Base-by-base conservation (phyloP, 2,888 invertebrate genomes). In the Drosophila siamana region DNA sequence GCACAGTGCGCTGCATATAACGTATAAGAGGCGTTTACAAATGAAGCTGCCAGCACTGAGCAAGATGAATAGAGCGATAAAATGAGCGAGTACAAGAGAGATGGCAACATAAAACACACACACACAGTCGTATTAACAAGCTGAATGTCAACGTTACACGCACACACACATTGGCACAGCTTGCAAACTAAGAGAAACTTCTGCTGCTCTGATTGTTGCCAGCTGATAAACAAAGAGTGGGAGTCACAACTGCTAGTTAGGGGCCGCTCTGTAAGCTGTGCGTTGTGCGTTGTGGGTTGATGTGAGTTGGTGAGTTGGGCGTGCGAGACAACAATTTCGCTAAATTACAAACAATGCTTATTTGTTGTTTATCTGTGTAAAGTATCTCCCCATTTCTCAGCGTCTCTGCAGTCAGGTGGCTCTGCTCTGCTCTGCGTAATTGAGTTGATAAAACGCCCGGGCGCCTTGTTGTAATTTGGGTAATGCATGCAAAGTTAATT, bases 321-420 rank as follows among this genome's bases (percentile, higher is more conserved):
- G 33, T 41, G 28, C 41, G 40, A n/a, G 36, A 63, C 72, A 73
- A 71, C 81, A 77, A 72, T 84, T 81, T 86, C 71, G 84, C 73
- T 79, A 86, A 88, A 88, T 86, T 88, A 84, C 87, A 84, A 86
- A 81, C 85, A 86, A 88, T 81, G 81, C 85, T 85, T 88, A 88
- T 85, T 85, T 85, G 89, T 88, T 88, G 87, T 86, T 84, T 85
- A 88, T 85, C 85, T 84, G 67, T 64, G 71, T 77, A 84, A 86
- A 81, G 69, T 84, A 85, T 86, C 85, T 33, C 33, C n/a, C 33
- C 5, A 33, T 33, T n/a, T n/a, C 59, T 40, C 54, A 2, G 1
- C 19, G 19, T 15, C 19, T 47, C 60, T 56, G 61, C 26, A 16
- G 47, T 47, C 9, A 33, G 43, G 26, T n/a, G 54, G 44, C 43